Base-by-base conservation (phyloP, 2,888 invertebrate species). In the Agrochola lota region DNA sequence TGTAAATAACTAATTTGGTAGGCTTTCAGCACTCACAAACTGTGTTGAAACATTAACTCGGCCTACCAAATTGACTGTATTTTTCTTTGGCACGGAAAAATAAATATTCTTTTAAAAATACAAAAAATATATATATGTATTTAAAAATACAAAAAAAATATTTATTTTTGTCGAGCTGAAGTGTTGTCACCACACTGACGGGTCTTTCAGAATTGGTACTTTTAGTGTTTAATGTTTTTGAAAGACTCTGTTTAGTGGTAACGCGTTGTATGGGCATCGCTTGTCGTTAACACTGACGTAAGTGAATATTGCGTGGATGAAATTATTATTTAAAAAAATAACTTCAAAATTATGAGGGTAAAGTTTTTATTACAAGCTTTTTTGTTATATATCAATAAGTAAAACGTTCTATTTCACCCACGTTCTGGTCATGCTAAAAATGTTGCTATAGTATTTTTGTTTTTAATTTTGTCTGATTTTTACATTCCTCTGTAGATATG, bases 221-320 rank as follows among this genome's bases (percentile, higher is more conserved):
- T 78, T 68, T 72, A 82, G 74, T 78, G 72, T 73, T 83, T 60
- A 77, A 80, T 71, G 43, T 76, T 78, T 80, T 83, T 87, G 89
- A 84, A 84, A 80, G 86, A 74, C 87, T 88, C 84, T 0, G 82
- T 85, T 85, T 87, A 88, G 89, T 91, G 91, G 91, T 93, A 92
- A 91, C 94, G 94, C 95, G 94, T 95, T 95, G 96, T 95, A 95
- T 96, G 96, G 95, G 94, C 95, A 95, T 95, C 94, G 96, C 96
- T 96, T 96, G 94, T 95, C 96, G 96, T 96, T 96, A 96, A 96
- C 96, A 94, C 93, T 94, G 95, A 93, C 94, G 94, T 91, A 91
- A 71, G 94, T 93, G 94, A 90, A 78, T 80, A 82, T 85, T 83
- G 89, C 90, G 90, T 91, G 91, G 91, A 90, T 91, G 91, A 92